Conservation (phyloP, 2,113 vertebrate species). For the Centropus unirufus region DNA sequence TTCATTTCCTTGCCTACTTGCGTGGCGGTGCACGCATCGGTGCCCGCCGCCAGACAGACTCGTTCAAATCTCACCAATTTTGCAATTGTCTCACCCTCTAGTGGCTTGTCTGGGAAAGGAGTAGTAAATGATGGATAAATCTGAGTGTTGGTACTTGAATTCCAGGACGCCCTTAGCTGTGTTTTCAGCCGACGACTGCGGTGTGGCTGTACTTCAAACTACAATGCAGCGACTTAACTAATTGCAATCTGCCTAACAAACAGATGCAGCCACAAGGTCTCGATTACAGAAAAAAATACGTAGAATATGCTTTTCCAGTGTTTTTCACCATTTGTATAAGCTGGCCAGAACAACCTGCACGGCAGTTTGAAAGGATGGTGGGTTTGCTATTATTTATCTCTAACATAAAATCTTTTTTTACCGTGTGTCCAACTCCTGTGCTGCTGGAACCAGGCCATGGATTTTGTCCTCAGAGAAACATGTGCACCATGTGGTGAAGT, state of each 20-base stretch:
- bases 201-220: not conserved
- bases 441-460: not conserved
- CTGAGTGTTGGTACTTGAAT: not conserved
- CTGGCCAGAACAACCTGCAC: not conserved
- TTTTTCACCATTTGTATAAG: not conserved
- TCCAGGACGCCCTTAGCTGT: not conserved
- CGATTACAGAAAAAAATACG: not conserved
- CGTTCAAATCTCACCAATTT: not conserved
- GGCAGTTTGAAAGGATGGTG: not conserved
- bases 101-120: slow-evolving; percentile 43
- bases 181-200: not conserved
- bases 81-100: slow-evolving; percentile 64
- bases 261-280: not conserved
- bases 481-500: not conserved
- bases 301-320: not conserved
- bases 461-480: not conserved
- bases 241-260: not conserved
- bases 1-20: not conserved
- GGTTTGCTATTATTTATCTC: not conserved
- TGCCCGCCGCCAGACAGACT: not conserved
- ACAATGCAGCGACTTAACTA: not conserved
- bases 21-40: accelerated
- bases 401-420: not conserved
- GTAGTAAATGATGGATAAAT: not conserved
- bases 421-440: not conserved